These are phyloP conservation scores for Neodon shergylaensis DNA, from an alignment of 2,113 vertebrate species.

Conservation along the genomic window DNA sequence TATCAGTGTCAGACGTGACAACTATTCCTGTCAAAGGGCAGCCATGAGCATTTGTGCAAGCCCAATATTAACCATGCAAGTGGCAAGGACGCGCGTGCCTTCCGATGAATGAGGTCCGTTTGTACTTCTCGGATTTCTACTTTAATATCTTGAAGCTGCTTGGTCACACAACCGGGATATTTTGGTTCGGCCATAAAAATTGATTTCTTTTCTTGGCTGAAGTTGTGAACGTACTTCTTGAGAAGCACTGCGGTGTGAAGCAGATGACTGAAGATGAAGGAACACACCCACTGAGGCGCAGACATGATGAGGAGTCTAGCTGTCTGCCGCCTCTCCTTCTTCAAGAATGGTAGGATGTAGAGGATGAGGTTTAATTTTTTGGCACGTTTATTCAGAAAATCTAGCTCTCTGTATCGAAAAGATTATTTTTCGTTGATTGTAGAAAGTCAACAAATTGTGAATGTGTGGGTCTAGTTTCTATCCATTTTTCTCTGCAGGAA, in stretches of 20 bases:
- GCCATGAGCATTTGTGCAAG: background rate
- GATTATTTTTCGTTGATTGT: background rate
- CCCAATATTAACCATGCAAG: background rate
- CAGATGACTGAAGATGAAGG: background rate
- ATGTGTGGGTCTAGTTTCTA: background rate
- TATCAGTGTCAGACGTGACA: background rate
- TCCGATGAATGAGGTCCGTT: background rate
- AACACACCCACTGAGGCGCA: background rate
- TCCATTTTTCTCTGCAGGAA: background rate
- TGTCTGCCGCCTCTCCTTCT: background rate
- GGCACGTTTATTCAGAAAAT: background rate
- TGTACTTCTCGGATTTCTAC: background rate
- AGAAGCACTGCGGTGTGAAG: background rate
- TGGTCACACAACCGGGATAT: background rate
- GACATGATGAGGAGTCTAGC: background rate
- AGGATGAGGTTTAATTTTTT: background rate
- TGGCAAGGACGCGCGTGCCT: background rate
- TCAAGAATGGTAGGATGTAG: background rate
- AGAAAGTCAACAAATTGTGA: background rate
- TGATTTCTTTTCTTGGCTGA: background rate
- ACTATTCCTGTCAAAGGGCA: conserved; percentile 8
- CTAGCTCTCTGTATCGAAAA: background rate
- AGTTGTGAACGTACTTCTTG: background rate
- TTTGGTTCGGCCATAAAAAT: background rate
- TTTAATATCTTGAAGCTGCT: background rate